Evolutionary conservation across 2,888 invertebrate genomes (phyloP), one percentile per base, ranked within the genome.

Genomic region (Antheraea yamamai): DNA sequence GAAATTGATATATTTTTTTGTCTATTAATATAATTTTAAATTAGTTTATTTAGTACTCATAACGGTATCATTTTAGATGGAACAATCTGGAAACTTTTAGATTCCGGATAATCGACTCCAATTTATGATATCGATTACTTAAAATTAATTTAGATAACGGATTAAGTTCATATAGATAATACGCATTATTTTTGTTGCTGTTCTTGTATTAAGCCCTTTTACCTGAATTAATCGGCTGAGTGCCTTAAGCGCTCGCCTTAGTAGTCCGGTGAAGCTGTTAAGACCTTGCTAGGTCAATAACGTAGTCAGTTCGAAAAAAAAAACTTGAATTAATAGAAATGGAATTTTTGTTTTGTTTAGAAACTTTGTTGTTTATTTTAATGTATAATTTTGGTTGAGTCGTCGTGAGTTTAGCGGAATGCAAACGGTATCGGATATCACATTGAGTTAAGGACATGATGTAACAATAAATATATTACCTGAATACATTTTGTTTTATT

Each of bases 1-100:
- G 76, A 80, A 78, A 79, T 79, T 76, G 78, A 76, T 80, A 77
- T 81, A 77, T 79, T 61, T 58, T 52, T 23, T 61, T 61, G 23
- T 23, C 61, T 23, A 23, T 61, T 61, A 23, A 1, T 61, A 23
- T 61, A 61, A 61, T 61, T 61, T 61, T 61, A 23, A 78, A 79
- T 79, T 79, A 73, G 64, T 30, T 4, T 66, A 66, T 66, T 66
- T 30, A 66, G 18, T 66, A 14, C 64, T 66, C 64, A 64, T 64
- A 66, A 16, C 30, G 30, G 16, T 12, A 4, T 7, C n/a, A 61
- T 1, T 55, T 55, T 55, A 55, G 18, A 23, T 23, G 1, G 52
- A 58, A n/a, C 3, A 23, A 23, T 61, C 61, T 61, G n/a, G 61
- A 12, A 23, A 61, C 10, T 61, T 10, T 20, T 23, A n/a, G 23